Percentiles rank a stretch among this genome's conserved stretches.
Conservation (phyloP, 2,888 invertebrate species). For the Hoplodrina ambigua region DNA sequence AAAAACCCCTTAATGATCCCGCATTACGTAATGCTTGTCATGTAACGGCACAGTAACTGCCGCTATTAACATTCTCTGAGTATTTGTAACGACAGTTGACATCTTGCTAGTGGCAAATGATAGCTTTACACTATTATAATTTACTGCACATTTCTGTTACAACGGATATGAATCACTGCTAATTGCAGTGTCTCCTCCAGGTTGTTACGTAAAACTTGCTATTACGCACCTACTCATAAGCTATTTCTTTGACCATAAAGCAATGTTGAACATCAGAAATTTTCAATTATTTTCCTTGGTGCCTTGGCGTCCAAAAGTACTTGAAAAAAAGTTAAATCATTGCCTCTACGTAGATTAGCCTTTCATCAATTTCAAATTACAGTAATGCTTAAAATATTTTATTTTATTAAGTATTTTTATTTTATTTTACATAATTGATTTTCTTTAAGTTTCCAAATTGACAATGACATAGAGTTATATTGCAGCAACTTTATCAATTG, state of each 20-base stretch:
- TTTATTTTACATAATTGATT: not conserved
- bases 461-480: not conserved
- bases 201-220: conserved; percentile 2
- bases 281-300: not conserved
- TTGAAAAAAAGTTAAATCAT: not conserved
- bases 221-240: conserved; percentile 11
- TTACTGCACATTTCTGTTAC: conserved; percentile 38
- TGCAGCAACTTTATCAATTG: not conserved
- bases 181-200: conserved; percentile 13
- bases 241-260: not conserved
- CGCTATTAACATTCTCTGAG: conserved; percentile 64
- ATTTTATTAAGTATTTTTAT: too few species aligned
- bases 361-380: not conserved
- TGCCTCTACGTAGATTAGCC: not conserved
- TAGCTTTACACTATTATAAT: conserved; percentile 32
- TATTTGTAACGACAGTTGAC: conserved; percentile 48
- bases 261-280: not conserved
- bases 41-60: conserved; percentile 62
- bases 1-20: conserved; percentile 69
- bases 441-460: not conserved
- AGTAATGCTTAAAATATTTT: too few species aligned
- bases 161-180: conserved; percentile 19
- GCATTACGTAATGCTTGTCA: conserved; percentile 50
- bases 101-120: conserved; percentile 49
- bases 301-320: not conserved